phyloP scores from a whole-genome alignment of 2,888 invertebrate species.

The Habroteleia sp. region DNA sequence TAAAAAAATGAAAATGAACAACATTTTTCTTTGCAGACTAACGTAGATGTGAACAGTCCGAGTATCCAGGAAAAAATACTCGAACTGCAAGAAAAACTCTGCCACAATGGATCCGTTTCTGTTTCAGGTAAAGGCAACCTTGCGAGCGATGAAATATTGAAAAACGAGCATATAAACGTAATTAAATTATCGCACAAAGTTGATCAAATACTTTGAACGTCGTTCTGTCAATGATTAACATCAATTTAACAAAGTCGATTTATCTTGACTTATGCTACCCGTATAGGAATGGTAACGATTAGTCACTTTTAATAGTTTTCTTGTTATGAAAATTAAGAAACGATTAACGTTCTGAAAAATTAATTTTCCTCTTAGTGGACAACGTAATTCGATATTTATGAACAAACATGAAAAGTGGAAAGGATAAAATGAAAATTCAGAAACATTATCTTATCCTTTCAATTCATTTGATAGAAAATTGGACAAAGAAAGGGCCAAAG shows the following conservation, averaged over 20 bases:
- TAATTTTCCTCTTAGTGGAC: not conserved
- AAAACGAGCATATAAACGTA: too few relatives aligned
- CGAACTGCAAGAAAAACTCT: slow-evolving; percentile 68
- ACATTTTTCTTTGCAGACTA: slow-evolving; percentile 66
- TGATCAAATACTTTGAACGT: slow-evolving; percentile 2
- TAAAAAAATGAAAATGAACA: too few relatives aligned
- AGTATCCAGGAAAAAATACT: slow-evolving; percentile 72
- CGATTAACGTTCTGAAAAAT: not conserved
- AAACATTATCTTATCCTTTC: too few relatives aligned
- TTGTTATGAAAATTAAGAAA: slow-evolving; percentile 16
- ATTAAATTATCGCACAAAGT: not conserved
- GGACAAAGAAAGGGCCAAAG: too few relatives aligned
- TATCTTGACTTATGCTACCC: slow-evolving; percentile 7
- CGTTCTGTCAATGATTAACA: slow-evolving; percentile 4
- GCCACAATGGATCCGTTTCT: slow-evolving; percentile 68
- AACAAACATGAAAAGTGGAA: too few relatives aligned
- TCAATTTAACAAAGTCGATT: slow-evolving; percentile 13
- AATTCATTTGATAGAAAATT: too few relatives aligned
- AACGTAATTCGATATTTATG: too few relatives aligned
- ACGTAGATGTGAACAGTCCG: slow-evolving; percentile 72
- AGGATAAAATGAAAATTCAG: too few relatives aligned
- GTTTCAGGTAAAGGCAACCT: slow-evolving; percentile 61
- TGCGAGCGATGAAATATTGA: too few relatives aligned
- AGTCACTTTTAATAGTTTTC: slow-evolving; percentile 5
- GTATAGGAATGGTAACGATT: slow-evolving; percentile 2